These are phyloP conservation scores for Caligus rogercresseyi DNA, from an alignment of 1,140 invertebrate genomes.

Conservation along the genomic window DNA sequence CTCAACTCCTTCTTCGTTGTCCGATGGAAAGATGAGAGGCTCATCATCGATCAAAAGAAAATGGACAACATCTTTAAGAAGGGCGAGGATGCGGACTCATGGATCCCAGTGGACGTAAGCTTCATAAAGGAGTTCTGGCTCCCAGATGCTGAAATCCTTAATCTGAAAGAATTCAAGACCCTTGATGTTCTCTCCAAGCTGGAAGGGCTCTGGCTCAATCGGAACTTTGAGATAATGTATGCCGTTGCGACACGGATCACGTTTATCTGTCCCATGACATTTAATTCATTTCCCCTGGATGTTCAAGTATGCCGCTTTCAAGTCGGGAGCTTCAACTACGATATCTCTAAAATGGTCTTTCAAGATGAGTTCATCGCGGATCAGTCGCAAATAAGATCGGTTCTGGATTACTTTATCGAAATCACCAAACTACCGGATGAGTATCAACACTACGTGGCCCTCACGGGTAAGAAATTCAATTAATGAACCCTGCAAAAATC, in stretches of 20 bases:
- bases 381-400: conserved; percentile 8
- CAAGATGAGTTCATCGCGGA: conserved; percentile 20
- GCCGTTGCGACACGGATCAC: conserved; percentile 18
- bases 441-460: conserved; percentile 11
- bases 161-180: conserved; percentile 18
- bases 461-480: conserved; percentile 13
- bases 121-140: conserved; percentile 20
- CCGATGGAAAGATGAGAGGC: conserved; percentile 9
- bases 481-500: no score
- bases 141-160: conserved; percentile 17
- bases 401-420: conserved; percentile 18
- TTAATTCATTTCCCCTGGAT: conserved; percentile 18
- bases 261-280: conserved; percentile 19
- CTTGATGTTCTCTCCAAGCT: conserved; percentile 18
- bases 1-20: conserved; percentile 20
- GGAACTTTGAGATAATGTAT: conserved; percentile 19
- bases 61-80: conserved; percentile 11
- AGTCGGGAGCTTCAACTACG: conserved; percentile 18
- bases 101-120: conserved; percentile 17
- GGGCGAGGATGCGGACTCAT: conserved; percentile 14
- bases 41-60: conserved; percentile 17
- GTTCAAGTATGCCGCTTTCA: conserved; percentile 18
- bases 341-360: conserved; percentile 18
- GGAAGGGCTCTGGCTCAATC: conserved; percentile 17
- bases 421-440: conserved; percentile 13